Percentiles rank a stretch among this genome's conserved stretches.
Evolutionary conservation across 2,797 vertebrate genomes (phyloP).

Genomic region (Pachyuromys duprasi): DNA sequence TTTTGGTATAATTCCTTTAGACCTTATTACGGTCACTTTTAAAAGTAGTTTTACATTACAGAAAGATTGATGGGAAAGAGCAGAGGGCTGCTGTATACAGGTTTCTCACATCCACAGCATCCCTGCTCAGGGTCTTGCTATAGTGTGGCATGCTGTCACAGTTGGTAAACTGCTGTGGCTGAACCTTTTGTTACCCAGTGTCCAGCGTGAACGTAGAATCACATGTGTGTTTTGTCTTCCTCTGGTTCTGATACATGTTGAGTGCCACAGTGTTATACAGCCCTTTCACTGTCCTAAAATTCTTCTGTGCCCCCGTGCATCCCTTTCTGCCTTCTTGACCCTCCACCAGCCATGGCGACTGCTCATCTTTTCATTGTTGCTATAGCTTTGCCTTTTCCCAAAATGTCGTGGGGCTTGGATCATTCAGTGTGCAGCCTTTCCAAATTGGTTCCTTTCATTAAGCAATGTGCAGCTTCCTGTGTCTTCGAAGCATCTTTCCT

Average conservation of each 20-base stretch:
- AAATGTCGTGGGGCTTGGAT: not conserved
- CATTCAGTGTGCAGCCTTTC: not conserved
- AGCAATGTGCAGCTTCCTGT: not conserved
- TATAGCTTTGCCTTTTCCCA: not conserved
- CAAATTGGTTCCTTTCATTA: not conserved
- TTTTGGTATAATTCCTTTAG: slow-evolving; percentile 12
- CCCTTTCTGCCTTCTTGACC: not conserved
- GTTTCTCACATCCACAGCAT: not conserved
- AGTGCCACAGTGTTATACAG: not conserved
- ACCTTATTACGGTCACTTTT: not conserved
- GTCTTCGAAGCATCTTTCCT: not conserved
- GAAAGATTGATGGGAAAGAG: not conserved
- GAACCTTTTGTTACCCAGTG: not conserved
- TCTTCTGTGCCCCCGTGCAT: not conserved
- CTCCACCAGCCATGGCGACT: not conserved
- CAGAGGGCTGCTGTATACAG: too few relatives aligned
- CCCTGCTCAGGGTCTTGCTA: not conserved
- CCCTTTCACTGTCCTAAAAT: too few relatives aligned
- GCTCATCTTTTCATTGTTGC: not conserved
- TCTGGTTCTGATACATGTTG: not conserved
- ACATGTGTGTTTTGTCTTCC: not conserved
- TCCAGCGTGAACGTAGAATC: not conserved
- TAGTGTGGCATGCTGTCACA: not conserved
- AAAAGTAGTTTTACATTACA: not conserved
- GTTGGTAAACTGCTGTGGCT: not conserved